Conservation (phyloP, 2,888 invertebrate species). For the Pterostichus madidus region DNA sequence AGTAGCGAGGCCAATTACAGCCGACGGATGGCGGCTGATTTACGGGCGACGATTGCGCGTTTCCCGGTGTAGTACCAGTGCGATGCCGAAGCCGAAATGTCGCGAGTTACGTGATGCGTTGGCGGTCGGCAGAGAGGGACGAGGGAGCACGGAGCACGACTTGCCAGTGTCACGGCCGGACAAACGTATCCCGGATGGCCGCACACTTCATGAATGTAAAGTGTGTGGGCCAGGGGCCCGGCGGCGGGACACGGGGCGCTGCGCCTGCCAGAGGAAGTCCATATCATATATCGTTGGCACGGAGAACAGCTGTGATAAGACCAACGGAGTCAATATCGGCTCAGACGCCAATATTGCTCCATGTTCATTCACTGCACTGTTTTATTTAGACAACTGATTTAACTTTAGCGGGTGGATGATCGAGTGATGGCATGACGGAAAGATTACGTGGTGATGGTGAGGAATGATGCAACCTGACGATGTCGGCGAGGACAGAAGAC, state of each 20-base stretch:
- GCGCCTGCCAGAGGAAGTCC: constrained; percentile 71
- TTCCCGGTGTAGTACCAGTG: constrained; percentile 45
- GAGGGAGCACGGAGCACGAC: constrained; percentile 4
- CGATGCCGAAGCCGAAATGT: constrained; percentile 55
- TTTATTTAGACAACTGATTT: background rate
- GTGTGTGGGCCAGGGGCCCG: constrained; percentile 62
- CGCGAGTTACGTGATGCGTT: constrained; percentile 48
- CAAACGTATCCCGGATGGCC: constrained; percentile 66
- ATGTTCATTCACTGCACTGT: constrained; percentile 3
- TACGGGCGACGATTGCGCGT: constrained; percentile 35
- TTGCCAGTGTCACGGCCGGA: constrained; percentile 66
- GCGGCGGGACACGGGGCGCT: constrained; percentile 2
- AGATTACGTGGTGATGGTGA: constrained; percentile 4
- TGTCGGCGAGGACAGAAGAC: background rate
- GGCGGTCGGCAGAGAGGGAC: constrained; percentile 8
- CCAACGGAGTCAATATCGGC: constrained; percentile 64
- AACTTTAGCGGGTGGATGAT: background rate
- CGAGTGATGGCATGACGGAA: background rate
- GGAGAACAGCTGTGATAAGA: constrained; percentile 73
- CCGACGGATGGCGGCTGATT: constrained; percentile 38
- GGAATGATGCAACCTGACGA: constrained; percentile 64
- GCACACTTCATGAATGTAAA: constrained; percentile 66
- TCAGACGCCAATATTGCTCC: constrained; percentile 12
- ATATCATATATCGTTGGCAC: constrained; percentile 73
- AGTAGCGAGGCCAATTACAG: constrained; percentile 21